phyloP scores from a whole-genome alignment of 1,140 invertebrate genomes.

The Ips typographus region DNA sequence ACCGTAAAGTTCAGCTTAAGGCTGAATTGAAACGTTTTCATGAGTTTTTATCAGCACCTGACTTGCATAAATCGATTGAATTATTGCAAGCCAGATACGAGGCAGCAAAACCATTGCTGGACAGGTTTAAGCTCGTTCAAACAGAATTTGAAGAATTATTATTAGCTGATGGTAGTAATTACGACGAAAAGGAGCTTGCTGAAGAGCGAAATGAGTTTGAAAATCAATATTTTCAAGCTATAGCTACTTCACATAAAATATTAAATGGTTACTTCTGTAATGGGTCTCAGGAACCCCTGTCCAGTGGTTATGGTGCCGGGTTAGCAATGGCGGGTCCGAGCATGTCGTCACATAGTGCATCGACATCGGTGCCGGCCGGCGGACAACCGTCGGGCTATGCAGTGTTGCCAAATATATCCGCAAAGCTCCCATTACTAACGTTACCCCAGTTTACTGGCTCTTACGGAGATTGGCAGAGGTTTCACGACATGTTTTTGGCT shows the following conservation, averaged over 20 bases:
- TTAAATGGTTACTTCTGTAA: background rate
- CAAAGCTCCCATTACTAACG: slow-evolving; percentile 7
- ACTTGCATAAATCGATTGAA: background rate
- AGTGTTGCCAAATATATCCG: background rate
- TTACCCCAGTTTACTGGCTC: slow-evolving; percentile 43
- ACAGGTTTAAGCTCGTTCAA: slow-evolving; percentile 9
- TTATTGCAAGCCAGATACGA: slow-evolving; percentile 10
- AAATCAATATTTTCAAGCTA: slow-evolving; percentile 11
- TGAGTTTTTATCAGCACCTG: background rate
- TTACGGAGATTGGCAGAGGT: slow-evolving; percentile 44
- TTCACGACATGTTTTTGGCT: slow-evolving; percentile 44
- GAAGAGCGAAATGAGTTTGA: slow-evolving; percentile 17
- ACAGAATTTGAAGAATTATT: slow-evolving; percentile 22
- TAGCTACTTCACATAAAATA: slow-evolving; percentile 1
- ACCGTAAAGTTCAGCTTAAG: slow-evolving; percentile 1
- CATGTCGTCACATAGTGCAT: too few species aligned
- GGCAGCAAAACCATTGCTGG: background rate
- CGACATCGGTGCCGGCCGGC: too few species aligned
- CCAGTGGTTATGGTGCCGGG: too few species aligned
- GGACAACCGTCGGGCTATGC: too few species aligned
- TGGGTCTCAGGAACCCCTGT: too few species aligned
- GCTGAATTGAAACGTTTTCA: slow-evolving; percentile 1
- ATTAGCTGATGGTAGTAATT: background rate
- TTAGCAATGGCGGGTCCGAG: too few species aligned
- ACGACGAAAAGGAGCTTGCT: slow-evolving; percentile 9